Evolutionary conservation across 2,113 vertebrate species (phyloP).

Genomic region (Mastomys natalensis): DNA sequence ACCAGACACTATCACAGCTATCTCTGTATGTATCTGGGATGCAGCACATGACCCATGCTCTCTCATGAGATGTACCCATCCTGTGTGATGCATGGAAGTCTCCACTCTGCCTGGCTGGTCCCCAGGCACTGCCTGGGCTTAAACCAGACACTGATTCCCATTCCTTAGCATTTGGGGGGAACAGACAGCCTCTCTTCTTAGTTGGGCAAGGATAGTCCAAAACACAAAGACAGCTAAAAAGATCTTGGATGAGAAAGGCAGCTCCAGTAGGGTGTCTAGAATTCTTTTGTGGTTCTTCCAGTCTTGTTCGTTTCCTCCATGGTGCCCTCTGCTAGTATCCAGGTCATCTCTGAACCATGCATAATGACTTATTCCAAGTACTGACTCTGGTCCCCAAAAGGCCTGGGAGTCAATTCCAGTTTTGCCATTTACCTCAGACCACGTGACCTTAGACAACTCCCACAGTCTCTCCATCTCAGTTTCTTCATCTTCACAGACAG

Average conservation of each 20-base stretch:
- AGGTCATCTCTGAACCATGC: neutral
- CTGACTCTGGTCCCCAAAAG: neutral
- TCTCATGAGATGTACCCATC: neutral
- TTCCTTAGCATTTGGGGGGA: neutral
- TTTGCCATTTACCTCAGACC: neutral
- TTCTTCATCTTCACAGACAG: neutral
- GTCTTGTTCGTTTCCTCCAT: neutral
- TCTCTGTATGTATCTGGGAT: neutral
- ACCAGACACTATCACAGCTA: neutral
- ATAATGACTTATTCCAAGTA: neutral
- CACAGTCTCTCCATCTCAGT: neutral
- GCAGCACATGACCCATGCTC: neutral
- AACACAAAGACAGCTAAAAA: neutral
- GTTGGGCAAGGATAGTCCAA: neutral
- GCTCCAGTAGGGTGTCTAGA: neutral
- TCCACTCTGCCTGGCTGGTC: neutral
- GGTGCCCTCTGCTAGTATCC: neutral
- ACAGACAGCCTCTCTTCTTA: neutral
- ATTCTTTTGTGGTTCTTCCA: neutral
- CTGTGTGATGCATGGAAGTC: neutral
- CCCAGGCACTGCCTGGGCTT: neutral
- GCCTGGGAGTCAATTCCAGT: neutral
- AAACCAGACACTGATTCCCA: neutral
- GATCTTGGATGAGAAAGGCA: neutral
- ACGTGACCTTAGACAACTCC: neutral